phyloP scores from a whole-genome alignment of 2,113 vertebrate genomes.

The Lontra canadensis region DNA sequence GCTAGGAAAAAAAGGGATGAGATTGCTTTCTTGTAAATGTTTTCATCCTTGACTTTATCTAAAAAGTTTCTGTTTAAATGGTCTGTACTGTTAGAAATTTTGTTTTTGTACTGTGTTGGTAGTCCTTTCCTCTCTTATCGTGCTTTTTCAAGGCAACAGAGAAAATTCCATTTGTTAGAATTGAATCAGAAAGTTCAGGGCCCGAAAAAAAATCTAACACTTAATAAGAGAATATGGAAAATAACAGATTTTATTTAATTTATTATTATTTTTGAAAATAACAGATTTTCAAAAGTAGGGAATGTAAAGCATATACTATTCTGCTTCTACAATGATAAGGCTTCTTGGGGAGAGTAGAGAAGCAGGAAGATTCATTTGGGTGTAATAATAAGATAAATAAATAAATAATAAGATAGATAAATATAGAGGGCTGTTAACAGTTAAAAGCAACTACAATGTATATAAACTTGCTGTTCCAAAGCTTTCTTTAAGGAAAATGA shows the following conservation, averaged over 20 bases:
- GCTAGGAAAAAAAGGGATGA: background rate
- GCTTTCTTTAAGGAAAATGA: background rate
- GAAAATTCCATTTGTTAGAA: constrained; percentile 8
- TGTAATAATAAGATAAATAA: background rate
- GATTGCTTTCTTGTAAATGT: constrained; percentile 54
- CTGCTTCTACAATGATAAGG: background rate
- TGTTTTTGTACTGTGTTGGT: background rate
- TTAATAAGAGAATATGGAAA: background rate
- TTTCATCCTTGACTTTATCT: constrained; percentile 36
- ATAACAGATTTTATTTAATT: background rate
- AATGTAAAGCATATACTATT: background rate
- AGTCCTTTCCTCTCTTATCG: background rate
- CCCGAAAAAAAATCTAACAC: background rate
- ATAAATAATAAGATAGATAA: constrained; percentile 16
- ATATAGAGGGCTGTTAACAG: background rate
- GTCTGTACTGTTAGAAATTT: background rate
- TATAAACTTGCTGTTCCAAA: constrained; percentile 25
- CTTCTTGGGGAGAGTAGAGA: background rate
- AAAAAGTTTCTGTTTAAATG: constrained; percentile 18
- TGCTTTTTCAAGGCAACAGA: constrained; percentile 41
- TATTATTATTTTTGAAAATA: background rate
- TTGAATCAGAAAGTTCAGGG: background rate
- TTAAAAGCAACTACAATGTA: background rate
- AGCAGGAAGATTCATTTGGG: background rate
- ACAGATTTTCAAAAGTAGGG: background rate